A percentile compares a stretch with the other conserved stretches of the same genome.
These are phyloP conservation scores for Ommatoiulus sabulosus DNA, from an alignment of 2,888 invertebrate genomes.

Conservation along the genomic window DNA sequence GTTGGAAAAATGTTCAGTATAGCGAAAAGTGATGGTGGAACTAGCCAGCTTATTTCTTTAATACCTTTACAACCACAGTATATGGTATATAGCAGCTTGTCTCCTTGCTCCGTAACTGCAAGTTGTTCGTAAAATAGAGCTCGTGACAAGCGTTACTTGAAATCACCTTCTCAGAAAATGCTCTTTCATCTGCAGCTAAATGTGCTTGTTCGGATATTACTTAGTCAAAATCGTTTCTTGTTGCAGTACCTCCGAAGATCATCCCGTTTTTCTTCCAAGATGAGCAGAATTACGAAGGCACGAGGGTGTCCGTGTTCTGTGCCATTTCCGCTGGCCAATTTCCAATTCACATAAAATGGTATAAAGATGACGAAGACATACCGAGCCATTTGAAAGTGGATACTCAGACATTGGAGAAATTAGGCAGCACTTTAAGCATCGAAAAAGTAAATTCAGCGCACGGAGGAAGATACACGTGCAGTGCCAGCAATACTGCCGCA, in stretches of 20 bases:
- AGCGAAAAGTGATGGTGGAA: too few relatives aligned
- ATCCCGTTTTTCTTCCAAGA: slow-evolving; percentile 61
- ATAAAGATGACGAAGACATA: slow-evolving; percentile 58
- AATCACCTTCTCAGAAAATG: too few relatives aligned
- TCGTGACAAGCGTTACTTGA: too few relatives aligned
- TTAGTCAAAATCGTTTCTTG: not conserved
- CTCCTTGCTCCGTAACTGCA: too few relatives aligned
- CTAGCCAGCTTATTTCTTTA: too few relatives aligned
- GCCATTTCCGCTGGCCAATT: slow-evolving; percentile 59
- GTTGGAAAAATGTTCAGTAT: too few relatives aligned
- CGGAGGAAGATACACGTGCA: slow-evolving; percentile 75
- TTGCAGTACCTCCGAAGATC: slow-evolving; percentile 60
- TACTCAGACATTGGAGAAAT: slow-evolving; percentile 59
- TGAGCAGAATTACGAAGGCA: slow-evolving; percentile 60
- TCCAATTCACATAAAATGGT: slow-evolving; percentile 59
- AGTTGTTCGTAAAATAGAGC: too few relatives aligned
- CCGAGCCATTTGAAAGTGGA: slow-evolving; percentile 56
- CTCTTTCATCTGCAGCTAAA: too few relatives aligned
- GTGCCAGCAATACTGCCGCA: slow-evolving; percentile 88
- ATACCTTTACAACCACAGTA: too few relatives aligned
- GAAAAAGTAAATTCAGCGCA: slow-evolving; percentile 58
- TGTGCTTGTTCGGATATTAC: not conserved
- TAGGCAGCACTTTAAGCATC: slow-evolving; percentile 60
- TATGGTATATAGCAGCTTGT: too few relatives aligned
- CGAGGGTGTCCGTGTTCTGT: slow-evolving; percentile 60